phyloP scores from a whole-genome alignment of 1,140 invertebrate genomes.

The Pissodes strobi region DNA sequence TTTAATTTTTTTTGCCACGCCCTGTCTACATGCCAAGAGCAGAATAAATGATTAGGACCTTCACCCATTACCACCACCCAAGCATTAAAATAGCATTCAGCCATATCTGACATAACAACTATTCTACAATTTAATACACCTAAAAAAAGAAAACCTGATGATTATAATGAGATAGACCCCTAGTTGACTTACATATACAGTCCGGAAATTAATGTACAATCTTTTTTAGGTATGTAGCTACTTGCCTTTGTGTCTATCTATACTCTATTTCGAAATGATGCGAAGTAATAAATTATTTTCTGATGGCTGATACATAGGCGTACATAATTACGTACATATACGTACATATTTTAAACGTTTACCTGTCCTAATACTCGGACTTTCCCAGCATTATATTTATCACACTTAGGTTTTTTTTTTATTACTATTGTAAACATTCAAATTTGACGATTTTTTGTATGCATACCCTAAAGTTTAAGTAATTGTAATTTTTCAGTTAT shows the following conservation, averaged over 20 bases:
- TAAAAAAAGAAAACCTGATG: too few relatives aligned
- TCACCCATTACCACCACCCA: background rate
- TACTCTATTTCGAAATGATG: too few relatives aligned
- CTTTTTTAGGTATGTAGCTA: background rate
- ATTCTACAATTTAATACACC: slow-evolving; percentile 4
- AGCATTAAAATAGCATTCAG: slow-evolving; percentile 4
- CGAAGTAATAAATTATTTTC: too few relatives aligned
- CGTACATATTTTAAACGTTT: background rate
- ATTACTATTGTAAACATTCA: background rate
- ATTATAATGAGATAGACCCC: background rate
- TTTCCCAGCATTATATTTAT: too few relatives aligned
- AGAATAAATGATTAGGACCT: slow-evolving; percentile 10
- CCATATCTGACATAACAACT: slow-evolving; percentile 15
- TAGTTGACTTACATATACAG: too few relatives aligned
- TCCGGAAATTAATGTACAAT: background rate
- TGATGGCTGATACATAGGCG: too few relatives aligned
- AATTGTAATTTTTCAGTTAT: too few relatives aligned
- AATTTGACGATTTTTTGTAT: too few relatives aligned
- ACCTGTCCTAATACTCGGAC: too few relatives aligned
- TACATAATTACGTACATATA: too few relatives aligned
- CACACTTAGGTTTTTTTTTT: too few relatives aligned
- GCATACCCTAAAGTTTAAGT: too few relatives aligned
- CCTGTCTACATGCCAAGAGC: slow-evolving; percentile 33
- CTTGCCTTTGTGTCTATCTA: background rate
- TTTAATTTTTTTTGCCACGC: slow-evolving; percentile 33